Percentiles rank a stretch among this genome's conserved stretches.
These are phyloP conservation scores for Galeruca laticollis DNA, from an alignment of 2,888 invertebrate genomes.

Conservation along the genomic window DNA sequence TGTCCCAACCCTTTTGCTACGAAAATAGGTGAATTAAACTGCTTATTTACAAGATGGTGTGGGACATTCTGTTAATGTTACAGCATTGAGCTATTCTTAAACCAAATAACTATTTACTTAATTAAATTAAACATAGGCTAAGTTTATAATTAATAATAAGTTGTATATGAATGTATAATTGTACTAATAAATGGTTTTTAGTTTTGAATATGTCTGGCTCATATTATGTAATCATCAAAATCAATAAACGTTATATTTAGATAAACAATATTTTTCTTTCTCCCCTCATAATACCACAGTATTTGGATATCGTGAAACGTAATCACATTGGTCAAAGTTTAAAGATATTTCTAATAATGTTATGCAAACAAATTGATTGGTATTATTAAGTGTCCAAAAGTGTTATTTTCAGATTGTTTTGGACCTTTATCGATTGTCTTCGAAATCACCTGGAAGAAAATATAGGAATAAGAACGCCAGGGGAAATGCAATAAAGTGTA, in stretches of 20 bases:
- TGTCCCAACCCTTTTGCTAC: neutral
- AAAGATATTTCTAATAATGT: too few relatives aligned
- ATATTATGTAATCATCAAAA: conserved; percentile 55
- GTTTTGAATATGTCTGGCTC: conserved; percentile 52
- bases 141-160: conserved; percentile 52
- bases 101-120: conserved; percentile 52
- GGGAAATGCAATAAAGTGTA: too few relatives aligned
- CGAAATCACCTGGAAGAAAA: too few relatives aligned
- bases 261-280: conserved; percentile 44
- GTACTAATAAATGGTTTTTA: conserved; percentile 55
- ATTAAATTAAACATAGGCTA: conserved; percentile 44
- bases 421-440: too few relatives aligned
- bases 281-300: too few relatives aligned
- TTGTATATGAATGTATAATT: conserved; percentile 58
- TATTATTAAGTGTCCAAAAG: too few relatives aligned
- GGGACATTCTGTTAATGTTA: conserved; percentile 21
- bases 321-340: too few relatives aligned
- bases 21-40: too few relatives aligned
- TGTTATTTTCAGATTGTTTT: too few relatives aligned
- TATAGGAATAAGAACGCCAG: too few relatives aligned
- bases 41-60: neutral
- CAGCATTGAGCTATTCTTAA: conserved; percentile 45
- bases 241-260: conserved; percentile 59
- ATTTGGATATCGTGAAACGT: too few relatives aligned
- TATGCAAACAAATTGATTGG: too few relatives aligned